Evolutionary conservation across 2,113 vertebrate genomes (phyloP).

Genomic region (Callionymus lyra): DNA sequence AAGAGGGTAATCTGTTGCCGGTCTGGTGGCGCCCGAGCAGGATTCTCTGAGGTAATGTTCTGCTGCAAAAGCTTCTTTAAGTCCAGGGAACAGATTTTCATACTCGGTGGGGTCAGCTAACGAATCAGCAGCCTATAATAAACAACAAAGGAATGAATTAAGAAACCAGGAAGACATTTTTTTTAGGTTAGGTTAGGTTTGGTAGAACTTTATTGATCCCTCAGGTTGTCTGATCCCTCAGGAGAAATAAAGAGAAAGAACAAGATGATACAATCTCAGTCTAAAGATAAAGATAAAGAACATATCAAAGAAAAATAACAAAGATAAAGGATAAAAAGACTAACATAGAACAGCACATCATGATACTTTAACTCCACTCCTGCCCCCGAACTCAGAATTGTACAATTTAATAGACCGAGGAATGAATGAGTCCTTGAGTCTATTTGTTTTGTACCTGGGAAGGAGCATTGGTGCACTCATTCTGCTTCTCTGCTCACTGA

Average conservation of each 20-base stretch:
- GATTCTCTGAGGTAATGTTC: slow-evolving; percentile 82
- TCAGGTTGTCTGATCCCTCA: background rate
- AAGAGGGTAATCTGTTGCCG: slow-evolving; percentile 85
- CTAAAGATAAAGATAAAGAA: no score
- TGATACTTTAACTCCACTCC: no score
- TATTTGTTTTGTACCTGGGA: no score
- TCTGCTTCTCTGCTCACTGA: no score
- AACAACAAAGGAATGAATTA: background rate
- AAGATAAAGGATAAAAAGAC: no score
- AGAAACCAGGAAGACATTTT: background rate
- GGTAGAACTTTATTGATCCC: no score
- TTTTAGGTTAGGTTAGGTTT: background rate
- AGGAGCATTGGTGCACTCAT: no score
- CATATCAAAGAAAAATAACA: no score
- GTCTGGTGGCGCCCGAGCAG: slow-evolving; percentile 64
- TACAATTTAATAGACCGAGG: no score
- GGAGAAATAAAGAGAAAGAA: background rate
- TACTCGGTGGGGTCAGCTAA: slow-evolving; percentile 96
- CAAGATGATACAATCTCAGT: background rate
- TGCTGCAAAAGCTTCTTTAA: slow-evolving; percentile 88
- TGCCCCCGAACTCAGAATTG: no score
- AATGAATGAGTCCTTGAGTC: no score
- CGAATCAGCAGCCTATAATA: slow-evolving; percentile 81
- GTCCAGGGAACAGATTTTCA: slow-evolving; percentile 93
- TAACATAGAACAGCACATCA: no score